These are phyloP conservation scores for Leptogaster cylindrica DNA, from an alignment of 2,888 invertebrate species.

Conservation along the genomic window DNA sequence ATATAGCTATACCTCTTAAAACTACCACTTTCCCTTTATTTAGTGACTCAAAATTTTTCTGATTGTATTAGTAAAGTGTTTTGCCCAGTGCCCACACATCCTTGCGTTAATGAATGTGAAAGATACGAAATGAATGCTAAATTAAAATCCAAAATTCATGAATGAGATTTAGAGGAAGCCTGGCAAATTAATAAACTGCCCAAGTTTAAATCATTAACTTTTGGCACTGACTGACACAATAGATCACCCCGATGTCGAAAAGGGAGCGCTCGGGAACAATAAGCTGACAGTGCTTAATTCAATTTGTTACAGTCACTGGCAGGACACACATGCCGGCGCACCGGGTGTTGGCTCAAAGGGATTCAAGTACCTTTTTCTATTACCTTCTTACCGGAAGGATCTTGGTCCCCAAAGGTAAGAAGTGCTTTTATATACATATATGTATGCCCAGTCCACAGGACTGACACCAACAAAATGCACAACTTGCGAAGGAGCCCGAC, in stretches of 20 bases:
- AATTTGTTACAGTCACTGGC: constrained; percentile 45
- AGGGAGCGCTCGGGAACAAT: constrained; percentile 36
- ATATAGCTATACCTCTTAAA: too few species aligned
- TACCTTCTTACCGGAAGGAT: constrained; percentile 20
- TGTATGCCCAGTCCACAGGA: constrained; percentile 1
- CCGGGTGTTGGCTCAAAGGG: constrained; percentile 26
- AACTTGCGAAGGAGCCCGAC: neutral
- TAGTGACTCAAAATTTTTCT: too few species aligned
- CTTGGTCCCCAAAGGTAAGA: constrained; percentile 38
- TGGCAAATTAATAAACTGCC: too few species aligned
- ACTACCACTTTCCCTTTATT: too few species aligned
- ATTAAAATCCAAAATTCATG: too few species aligned
- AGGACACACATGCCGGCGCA: constrained; percentile 35
- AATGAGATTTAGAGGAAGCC: too few species aligned
- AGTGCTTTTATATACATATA: neutral
- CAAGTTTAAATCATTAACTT: too few species aligned
- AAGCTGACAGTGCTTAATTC: constrained; percentile 45
- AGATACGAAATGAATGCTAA: too few species aligned
- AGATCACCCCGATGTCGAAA: constrained; percentile 17
- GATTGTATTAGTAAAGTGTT: too few species aligned
- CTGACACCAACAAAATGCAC: constrained; percentile 16
- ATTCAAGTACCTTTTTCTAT: constrained; percentile 35
- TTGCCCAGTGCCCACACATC: too few species aligned
- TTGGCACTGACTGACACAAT: too few species aligned
- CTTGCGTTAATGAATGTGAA: too few species aligned